Base-by-base conservation (phyloP, 1,140 invertebrate genomes). In the Zaprionus tsacasi region DNA sequence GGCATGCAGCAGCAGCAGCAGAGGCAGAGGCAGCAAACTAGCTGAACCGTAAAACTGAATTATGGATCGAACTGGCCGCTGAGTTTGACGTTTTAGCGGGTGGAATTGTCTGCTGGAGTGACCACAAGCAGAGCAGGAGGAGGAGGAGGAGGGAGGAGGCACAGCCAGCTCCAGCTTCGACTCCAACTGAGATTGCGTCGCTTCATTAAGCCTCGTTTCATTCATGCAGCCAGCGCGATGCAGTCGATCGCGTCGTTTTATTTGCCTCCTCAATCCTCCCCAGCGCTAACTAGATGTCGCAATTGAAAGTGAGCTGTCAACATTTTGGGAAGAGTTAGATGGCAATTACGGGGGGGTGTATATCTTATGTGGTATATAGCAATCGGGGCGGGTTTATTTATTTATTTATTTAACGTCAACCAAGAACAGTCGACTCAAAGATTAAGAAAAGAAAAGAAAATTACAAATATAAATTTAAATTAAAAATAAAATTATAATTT, bases 251-350 rank as follows among this genome's bases (percentile, higher is more conserved):
- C 83, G 80, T 89, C 76, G 83, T 83, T 88, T 88, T 88, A 88
- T 88, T 88, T 88, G 67, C 55, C 77, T 89, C 83, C 89, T 88
- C 74, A 88, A 89, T 89, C 21, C 21, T 21, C 21, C 80, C 71
- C 48, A 83, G 85, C 83, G 71, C 83, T 88, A 88, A 88, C 83
- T 88, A 88, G 83, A 83, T 89, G 80, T 89, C 80, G 83, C 83
- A 88, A 88, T 83, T 89, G 83, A 88, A 88, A 88, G 83, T 88
- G 75, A 88, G 83, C 83, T 88, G 83, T 88, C 85, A 88, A 88
- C 83, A 79, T 45, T 45, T 21, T 21, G 27, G 27, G 3, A 30
- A 30, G 27, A 45, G 40, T 7, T 10, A n/a, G 40, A 21, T 21
- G 21, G 21, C 21, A 21, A 21, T 6, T 35, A 15, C n/a, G n/a